These are phyloP conservation scores for Reticulitermes lucifugus DNA, from an alignment of 2,888 invertebrate species.

Conservation along the genomic window DNA sequence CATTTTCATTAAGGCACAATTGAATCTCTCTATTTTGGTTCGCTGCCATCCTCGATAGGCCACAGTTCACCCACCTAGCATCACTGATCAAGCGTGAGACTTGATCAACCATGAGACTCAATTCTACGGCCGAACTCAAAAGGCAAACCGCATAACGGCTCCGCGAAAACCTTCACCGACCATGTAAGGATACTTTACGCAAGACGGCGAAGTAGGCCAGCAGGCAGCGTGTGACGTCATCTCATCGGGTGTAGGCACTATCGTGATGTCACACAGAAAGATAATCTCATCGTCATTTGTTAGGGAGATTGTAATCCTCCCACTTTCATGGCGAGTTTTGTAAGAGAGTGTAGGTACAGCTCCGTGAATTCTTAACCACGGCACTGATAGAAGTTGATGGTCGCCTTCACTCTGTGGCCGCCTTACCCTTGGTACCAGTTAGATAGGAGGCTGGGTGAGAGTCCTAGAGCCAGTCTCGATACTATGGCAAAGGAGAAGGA, in stretches of 20 bases:
- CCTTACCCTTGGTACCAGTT: no score
- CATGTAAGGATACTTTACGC: neutral
- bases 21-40: no score
- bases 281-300: neutral
- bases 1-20: no score
- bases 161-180: neutral
- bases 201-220: constrained; percentile 5
- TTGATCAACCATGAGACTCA: neutral
- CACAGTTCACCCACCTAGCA: no score
- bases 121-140: neutral
- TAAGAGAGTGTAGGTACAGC: no score
- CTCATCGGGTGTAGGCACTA: neutral
- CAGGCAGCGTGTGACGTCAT: neutral
- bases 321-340: neutral
- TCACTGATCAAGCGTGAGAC: neutral
- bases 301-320: neutral
- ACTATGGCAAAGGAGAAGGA: no score
- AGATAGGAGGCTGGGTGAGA: no score
- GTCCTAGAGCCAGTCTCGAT: no score
- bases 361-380: no score
- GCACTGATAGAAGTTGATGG: no score
- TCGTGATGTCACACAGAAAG: neutral
- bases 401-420: no score
- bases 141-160: neutral
- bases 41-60: no score